Conservation (phyloP, 2,113 vertebrate genomes). For the Calyptommatus sinebrachiatus region DNA sequence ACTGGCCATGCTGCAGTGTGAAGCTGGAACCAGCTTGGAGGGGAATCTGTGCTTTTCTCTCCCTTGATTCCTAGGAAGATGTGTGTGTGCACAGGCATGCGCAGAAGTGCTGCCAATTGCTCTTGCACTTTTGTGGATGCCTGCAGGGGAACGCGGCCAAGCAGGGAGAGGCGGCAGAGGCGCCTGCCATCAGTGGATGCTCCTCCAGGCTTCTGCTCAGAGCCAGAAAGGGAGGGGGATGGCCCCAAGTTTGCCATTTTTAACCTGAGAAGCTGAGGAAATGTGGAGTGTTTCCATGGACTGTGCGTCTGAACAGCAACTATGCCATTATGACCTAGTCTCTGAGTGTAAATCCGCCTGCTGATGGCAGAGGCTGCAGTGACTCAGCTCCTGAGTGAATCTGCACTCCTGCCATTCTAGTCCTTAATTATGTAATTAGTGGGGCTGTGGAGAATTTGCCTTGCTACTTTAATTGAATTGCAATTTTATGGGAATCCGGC, state of each 20-base stretch:
- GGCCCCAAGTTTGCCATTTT: rapidly evolving
- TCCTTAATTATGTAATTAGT: slow-evolving; percentile 69
- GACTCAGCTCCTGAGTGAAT: slow-evolving; percentile 56
- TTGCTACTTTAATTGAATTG: slow-evolving; percentile 66
- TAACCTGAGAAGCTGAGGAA: not conserved
- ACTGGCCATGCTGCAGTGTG: not conserved
- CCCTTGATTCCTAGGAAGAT: no score
- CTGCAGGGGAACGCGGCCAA: not conserved
- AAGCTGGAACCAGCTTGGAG: no score
- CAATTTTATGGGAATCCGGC: slow-evolving; percentile 60
- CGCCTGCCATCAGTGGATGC: no score
- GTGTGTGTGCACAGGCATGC: not conserved
- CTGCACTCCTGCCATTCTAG: slow-evolving; percentile 59
- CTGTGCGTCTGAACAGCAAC: slow-evolving; percentile 48
- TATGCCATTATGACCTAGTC: slow-evolving; percentile 47
- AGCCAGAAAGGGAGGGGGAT: no score
- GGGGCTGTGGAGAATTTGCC: slow-evolving; percentile 66
- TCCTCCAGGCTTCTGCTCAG: no score
- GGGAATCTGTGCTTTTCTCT: no score
- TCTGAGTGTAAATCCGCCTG: slow-evolving; percentile 51
- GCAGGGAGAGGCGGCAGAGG: no score
- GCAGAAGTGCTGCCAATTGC: no score
- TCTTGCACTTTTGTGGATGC: not conserved
- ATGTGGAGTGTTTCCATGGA: slow-evolving; percentile 48
- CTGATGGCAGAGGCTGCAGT: slow-evolving; percentile 56